Conservation (phyloP, 2,113 vertebrate species). For the Epinephelus cyanopodus region DNA sequence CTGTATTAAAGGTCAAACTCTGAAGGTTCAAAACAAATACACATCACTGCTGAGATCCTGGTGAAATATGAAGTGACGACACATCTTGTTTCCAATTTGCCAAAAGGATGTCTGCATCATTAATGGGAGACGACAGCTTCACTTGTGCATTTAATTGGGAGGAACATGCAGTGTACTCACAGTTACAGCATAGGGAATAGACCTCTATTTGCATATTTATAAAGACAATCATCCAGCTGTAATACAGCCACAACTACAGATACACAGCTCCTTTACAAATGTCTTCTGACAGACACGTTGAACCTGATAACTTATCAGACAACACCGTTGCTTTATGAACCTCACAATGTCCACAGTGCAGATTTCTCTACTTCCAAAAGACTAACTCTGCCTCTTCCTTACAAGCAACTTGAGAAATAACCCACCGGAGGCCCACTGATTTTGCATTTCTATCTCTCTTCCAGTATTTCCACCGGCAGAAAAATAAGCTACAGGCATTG, state of each 20-base stretch:
- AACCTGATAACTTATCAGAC: not conserved
- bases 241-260: slow-evolving; percentile 12
- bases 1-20: slow-evolving; percentile 4
- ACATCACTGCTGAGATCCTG: not conserved
- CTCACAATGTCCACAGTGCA: not conserved
- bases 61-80: not conserved
- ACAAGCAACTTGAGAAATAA: slow-evolving; percentile 8
- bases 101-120: slow-evolving; percentile 21
- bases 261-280: not conserved
- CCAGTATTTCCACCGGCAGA: slow-evolving; percentile 23
- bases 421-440: not conserved
- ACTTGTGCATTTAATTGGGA: slow-evolving; percentile 46
- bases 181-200: slow-evolving; percentile 38
- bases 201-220: slow-evolving; percentile 49
- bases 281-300: slow-evolving; percentile 1
- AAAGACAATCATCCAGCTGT: slow-evolving; percentile 37
- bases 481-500: slow-evolving; percentile 30
- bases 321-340: not conserved
- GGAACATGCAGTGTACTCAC: slow-evolving; percentile 34
- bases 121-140: slow-evolving; percentile 28
- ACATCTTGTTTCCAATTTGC: not conserved
- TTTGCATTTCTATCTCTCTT: slow-evolving; percentile 29
- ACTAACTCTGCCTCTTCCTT: not conserved
- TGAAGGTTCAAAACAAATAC: not conserved
- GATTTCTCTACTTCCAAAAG: slow-evolving; percentile 7